Base-by-base conservation (phyloP, 2,113 vertebrate genomes). In the Paradoxurus hermaphroditus region DNA sequence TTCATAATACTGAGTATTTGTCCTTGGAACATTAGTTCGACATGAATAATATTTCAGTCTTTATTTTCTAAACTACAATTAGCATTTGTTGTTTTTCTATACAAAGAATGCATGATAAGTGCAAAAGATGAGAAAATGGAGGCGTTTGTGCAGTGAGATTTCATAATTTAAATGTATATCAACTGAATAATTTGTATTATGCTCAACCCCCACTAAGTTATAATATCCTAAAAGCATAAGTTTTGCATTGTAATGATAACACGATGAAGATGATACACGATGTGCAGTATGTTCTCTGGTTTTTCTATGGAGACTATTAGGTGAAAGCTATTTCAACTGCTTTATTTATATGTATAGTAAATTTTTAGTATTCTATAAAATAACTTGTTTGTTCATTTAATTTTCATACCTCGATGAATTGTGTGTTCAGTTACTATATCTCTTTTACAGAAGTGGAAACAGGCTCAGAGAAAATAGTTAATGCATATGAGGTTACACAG, bases 31-130 rank as follows among this genome's bases (percentile, higher is more conserved):
- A 63, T 41, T 73, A 95, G 36, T 83, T 86, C 62, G 7, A 91
- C 21, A 56, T 36, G 36, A 56, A 51, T 72, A 65, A 39, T 72
- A 59, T 56, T n/a, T 94, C 7, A 82, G 49, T 92, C 44, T 92
- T 90, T 63, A 72, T 78, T 93, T 93, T 78, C 59, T 77, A 93
- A 72, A 84, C 7, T 93, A 78, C 10, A 95, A 36, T 87, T 84
- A 79, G 18, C 18, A 15, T 84, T 41, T 59, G 59, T 41, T 68
- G 18, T 39, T 93, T 78, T 53, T 53, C 34, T 15, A 7, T 49
- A 62, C 3, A 77, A 86, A 46, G 46, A 77, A 23, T 90, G 18
- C 10, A 31, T 63, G 34, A 51, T 56, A 12, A 44, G 92, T 94
- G 56, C 27, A 34, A 93, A 92, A 63, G 41, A 70, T 82, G 11